Conservation (phyloP, 2,888 invertebrate species). For the Hirtodrosophila duncani region DNA sequence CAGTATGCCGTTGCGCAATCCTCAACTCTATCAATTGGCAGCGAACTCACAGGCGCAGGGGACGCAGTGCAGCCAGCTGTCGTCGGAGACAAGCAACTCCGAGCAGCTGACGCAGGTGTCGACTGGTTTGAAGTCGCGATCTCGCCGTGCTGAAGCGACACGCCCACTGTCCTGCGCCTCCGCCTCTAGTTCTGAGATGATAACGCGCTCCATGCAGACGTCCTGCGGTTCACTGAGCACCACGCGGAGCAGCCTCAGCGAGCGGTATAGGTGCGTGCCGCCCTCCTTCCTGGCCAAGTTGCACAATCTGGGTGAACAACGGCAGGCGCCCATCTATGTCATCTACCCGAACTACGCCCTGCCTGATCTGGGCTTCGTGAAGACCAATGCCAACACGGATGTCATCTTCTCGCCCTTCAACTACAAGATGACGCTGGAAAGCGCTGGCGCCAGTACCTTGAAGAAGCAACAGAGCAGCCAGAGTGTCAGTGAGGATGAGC, state of each 20-base stretch:
- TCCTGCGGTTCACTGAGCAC: slow-evolving; percentile 76
- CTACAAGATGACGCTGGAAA: slow-evolving; percentile 81
- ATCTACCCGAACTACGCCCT: slow-evolving; percentile 94
- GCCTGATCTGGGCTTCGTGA: slow-evolving; percentile 91
- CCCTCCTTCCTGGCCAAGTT: slow-evolving; percentile 85
- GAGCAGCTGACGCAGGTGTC: slow-evolving; percentile 75
- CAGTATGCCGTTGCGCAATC: slow-evolving; percentile 77
- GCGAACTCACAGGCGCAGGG: slow-evolving; percentile 74
- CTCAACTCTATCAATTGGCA: slow-evolving; percentile 74
- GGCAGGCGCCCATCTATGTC: slow-evolving; percentile 89
- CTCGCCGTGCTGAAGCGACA: slow-evolving; percentile 20
- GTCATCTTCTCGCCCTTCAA: slow-evolving; percentile 84
- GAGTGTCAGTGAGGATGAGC: slow-evolving; percentile 87
- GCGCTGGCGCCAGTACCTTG: slow-evolving; percentile 28
- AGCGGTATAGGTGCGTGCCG: slow-evolving; percentile 82
- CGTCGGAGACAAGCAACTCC: slow-evolving; percentile 77
- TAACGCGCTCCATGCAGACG: slow-evolving; percentile 88
- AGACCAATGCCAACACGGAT: slow-evolving; percentile 79
- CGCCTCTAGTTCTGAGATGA: slow-evolving; percentile 78
- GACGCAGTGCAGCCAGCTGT: slow-evolving; percentile 63
- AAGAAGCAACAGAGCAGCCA: slow-evolving; percentile 63
- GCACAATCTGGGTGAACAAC: slow-evolving; percentile 81
- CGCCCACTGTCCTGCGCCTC: slow-evolving; percentile 69
- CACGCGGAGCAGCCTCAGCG: slow-evolving; percentile 75
- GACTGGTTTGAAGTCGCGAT: slow-evolving; percentile 26